Conservation (phyloP, 2,113 vertebrate genomes). For the Oriolus oriolus region DNA sequence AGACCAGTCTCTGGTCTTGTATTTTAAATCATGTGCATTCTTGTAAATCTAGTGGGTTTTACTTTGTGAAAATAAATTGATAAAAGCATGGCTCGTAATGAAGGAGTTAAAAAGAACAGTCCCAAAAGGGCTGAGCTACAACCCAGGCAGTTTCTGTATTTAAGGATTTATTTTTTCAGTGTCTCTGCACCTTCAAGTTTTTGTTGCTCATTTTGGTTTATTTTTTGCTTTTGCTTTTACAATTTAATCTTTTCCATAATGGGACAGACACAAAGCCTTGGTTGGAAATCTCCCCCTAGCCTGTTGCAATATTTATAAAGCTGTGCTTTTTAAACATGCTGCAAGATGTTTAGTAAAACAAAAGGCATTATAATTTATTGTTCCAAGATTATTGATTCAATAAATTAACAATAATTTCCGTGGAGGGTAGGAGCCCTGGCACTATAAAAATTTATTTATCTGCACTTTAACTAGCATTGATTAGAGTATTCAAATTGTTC, state of each 20-base stretch:
- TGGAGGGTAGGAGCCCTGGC: conserved; percentile 46
- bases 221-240: neutral
- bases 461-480: conserved; percentile 64
- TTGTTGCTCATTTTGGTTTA: neutral
- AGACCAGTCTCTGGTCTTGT: neutral
- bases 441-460: conserved; percentile 70
- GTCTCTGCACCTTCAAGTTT: neutral
- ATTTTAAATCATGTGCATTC: neutral
- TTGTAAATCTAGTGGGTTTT: neutral
- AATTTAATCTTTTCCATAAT: conserved; percentile 49
- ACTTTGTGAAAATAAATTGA: neutral
- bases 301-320: conserved; percentile 67
- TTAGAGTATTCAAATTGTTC: conserved; percentile 69
- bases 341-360: conserved; percentile 67
- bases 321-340: conserved; percentile 45
- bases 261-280: conserved; percentile 40
- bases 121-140: neutral
- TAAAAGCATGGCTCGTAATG: neutral
- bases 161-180: neutral
- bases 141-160: neutral
- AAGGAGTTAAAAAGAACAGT: neutral
- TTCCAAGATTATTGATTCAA: conserved; percentile 73
- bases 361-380: conserved; percentile 73
- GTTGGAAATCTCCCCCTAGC: conserved; percentile 25
- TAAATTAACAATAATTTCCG: conserved; percentile 74